These are phyloP conservation scores for Helicorthomorpha holstii DNA, from an alignment of 1,140 invertebrate species.

Conservation along the genomic window DNA sequence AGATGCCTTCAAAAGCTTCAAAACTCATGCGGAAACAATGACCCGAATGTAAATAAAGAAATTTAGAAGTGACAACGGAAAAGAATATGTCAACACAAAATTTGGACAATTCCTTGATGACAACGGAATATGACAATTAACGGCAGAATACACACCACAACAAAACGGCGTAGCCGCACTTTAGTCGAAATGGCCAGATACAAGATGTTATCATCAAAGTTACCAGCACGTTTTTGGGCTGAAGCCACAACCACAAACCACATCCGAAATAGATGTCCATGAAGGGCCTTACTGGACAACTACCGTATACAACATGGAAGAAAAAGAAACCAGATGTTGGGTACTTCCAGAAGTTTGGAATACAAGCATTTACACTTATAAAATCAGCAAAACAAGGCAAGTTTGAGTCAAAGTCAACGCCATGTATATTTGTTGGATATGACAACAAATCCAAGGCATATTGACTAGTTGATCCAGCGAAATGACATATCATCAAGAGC, in stretches of 20 bases:
- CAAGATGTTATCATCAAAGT: constrained; percentile 10
- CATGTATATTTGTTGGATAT: constrained; percentile 1
- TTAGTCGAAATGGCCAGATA: constrained; percentile 24
- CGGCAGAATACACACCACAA: constrained; percentile 27
- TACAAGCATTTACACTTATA: neutral
- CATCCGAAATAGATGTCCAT: constrained; percentile 10
- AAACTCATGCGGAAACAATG: constrained; percentile 16
- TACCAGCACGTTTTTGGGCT: constrained; percentile 12
- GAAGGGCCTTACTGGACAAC: neutral
- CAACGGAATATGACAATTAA: constrained; percentile 13
- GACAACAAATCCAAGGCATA: neutral
- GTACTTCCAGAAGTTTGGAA: neutral
- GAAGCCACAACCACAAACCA: constrained; percentile 15
- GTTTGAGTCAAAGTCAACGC: constrained; percentile 8
- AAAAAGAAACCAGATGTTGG: constrained; percentile 2
- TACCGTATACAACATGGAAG: neutral
- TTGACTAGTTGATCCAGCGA: neutral
- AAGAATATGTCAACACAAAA: constrained; percentile 8
- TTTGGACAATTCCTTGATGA: constrained; percentile 4
- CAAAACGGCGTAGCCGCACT: constrained; percentile 30
- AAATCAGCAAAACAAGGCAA: neutral
- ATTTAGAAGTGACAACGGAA: constrained; percentile 2
- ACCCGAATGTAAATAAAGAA: constrained; percentile 5
- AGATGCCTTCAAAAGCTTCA: constrained; percentile 19
- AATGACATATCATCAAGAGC: neutral